These are phyloP conservation scores for Ormyrus thymus DNA, from an alignment of 2,888 invertebrate genomes.

Conservation along the genomic window DNA sequence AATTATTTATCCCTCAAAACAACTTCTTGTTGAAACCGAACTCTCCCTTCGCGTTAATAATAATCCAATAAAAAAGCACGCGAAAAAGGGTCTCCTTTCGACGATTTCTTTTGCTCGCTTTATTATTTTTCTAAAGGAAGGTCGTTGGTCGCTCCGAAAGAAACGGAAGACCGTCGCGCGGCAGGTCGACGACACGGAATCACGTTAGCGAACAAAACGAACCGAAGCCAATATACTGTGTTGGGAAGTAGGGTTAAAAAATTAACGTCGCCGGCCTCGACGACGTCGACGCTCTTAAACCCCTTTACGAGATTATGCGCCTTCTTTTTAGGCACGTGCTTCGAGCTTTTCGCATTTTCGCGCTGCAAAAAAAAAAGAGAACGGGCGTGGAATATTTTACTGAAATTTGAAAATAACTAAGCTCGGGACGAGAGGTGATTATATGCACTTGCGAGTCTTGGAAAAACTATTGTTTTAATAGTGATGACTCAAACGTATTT, in stretches of 20 bases:
- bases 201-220: conserved; percentile 64
- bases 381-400: too few relatives aligned
- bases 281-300: conserved; percentile 60
- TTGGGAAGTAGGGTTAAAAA: conserved; percentile 57
- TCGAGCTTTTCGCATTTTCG: too few relatives aligned
- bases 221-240: conserved; percentile 62
- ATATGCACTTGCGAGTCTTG: too few relatives aligned
- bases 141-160: conserved; percentile 3
- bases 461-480: too few relatives aligned
- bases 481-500: too few relatives aligned
- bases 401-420: too few relatives aligned
- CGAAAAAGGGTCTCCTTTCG: neutral
- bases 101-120: neutral
- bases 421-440: too few relatives aligned
- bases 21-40: too few relatives aligned
- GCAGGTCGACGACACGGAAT: conserved; percentile 68
- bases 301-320: conserved; percentile 63
- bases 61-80: too few relatives aligned
- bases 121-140: neutral
- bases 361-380: too few relatives aligned
- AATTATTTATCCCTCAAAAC: too few relatives aligned
- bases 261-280: conserved; percentile 55
- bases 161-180: conserved; percentile 26
- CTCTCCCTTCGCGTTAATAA: too few relatives aligned
- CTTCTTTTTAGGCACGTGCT: conserved; percentile 50